Conservation (phyloP, 2,113 vertebrate genomes). For the Eira barbara region DNA sequence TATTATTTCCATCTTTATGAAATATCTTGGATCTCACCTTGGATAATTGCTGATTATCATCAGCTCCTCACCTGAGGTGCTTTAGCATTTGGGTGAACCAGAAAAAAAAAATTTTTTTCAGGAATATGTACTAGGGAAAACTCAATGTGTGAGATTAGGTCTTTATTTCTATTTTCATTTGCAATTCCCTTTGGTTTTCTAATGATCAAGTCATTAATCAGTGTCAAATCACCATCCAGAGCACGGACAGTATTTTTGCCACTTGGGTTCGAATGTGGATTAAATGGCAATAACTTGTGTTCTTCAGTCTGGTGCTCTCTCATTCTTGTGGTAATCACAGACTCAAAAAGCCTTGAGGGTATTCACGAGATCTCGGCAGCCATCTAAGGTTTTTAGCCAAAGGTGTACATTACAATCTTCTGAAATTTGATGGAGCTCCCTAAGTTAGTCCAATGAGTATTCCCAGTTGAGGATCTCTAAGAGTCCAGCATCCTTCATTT, state of each 20-base stretch:
- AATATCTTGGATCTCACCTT: conserved; percentile 65
- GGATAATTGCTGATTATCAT: conserved; percentile 71
- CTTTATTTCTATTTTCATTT: conserved; percentile 67
- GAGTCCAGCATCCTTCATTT: neutral
- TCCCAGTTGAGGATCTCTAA: neutral
- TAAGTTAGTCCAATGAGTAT: neutral
- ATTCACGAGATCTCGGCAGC: neutral
- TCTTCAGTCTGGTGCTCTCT: conserved; percentile 18
- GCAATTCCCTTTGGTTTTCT: conserved; percentile 46
- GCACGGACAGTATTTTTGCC: conserved; percentile 31
- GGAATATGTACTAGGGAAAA: conserved; percentile 41
- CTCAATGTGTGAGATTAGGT: conserved; percentile 20
- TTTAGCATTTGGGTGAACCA: conserved; percentile 61
- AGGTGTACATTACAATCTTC: neutral
- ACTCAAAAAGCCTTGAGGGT: neutral
- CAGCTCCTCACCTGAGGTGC: conserved; percentile 52
- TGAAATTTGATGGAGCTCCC: neutral
- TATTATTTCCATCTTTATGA: conserved; percentile 73
- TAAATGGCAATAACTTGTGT: conserved; percentile 52
- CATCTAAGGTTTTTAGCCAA: neutral
- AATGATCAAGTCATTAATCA: conserved; percentile 69
- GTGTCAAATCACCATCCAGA: conserved; percentile 56
- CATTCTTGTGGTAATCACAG: neutral
- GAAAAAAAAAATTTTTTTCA: neutral
- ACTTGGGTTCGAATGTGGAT: conserved; percentile 23